Evolutionary conservation across 2,113 vertebrate genomes (phyloP), one percentile per base, ranked within the genome.

Genomic region (Fregetta grallaria): DNA sequence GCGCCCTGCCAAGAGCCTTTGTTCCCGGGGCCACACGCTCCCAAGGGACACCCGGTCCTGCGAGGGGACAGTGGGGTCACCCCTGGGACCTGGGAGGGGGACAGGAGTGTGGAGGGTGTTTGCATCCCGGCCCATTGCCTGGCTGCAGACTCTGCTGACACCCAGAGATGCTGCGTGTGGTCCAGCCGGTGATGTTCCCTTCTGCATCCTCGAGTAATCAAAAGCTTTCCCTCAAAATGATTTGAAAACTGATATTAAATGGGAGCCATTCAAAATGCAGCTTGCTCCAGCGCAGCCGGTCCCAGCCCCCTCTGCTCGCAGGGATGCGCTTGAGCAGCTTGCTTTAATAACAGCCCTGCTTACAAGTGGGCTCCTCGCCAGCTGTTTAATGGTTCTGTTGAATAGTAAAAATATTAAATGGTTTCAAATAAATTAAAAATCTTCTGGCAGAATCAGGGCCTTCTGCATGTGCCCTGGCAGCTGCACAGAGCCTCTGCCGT

Each of bases 391-490:
- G 89, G 89, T 15, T 91, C 83, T 77, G 79, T 86, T 96, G 86
- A 74, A 89, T 84, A 44, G 94, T n/a, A 32, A n/a, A 66, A 45
- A 58, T 89, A 96, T 94, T 86, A 91, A 97, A 95, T 86, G 91
- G 79, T 58, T 95, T 86, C 38, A 50, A 74, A 84, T 65, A 93
- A 91, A 95, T 95, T 86, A 76, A 91, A 79, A 86, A 56, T 47
- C 61, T 65, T 47, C 56, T 97, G 95, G 95, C 95, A 88, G 65
- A 34, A 8, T 12, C 23, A 2, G 44, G 70, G 61, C 49, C 29
- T 71, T 49, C 16, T 34, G 61, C 58, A 3, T 96, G 91, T 71
- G 86, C 86, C 86, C 89, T 94, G 96, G 96, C 93, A 89, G 89
- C 80, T n/a, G 86, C 93, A 19, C 66, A 52, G 86, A 76, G 79